Percentiles rank a stretch among this genome's conserved stretches.
These are phyloP conservation scores for Anarrhichthys ocellatus DNA, from an alignment of 2,113 vertebrate species.

Conservation along the genomic window DNA sequence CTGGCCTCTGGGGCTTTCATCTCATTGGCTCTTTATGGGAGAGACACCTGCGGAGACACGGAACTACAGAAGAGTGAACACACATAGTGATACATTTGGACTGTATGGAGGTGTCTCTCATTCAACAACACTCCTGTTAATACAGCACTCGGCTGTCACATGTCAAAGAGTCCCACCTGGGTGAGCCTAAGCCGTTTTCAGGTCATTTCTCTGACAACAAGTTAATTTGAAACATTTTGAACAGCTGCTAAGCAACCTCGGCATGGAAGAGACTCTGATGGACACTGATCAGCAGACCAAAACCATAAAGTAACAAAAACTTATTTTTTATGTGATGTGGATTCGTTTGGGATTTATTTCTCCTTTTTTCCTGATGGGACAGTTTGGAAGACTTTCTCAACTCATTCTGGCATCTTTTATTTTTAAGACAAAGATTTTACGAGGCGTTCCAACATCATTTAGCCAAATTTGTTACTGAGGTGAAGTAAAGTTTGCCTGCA, in stretches of 20 bases:
- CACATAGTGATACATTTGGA: background rate
- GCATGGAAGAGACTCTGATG: conserved; percentile 11
- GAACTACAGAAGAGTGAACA: background rate
- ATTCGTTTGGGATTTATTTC: background rate
- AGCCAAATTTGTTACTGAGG: background rate
- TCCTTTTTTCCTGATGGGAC: background rate
- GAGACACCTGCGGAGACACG: conserved; percentile 38
- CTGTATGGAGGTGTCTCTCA: background rate
- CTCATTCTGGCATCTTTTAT: conserved; percentile 3
- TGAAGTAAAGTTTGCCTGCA: conserved; percentile 13
- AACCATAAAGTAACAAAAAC: background rate
- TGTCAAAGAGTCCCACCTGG: background rate
- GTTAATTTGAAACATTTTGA: background rate
- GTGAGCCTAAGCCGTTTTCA: background rate
- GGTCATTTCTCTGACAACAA: background rate
- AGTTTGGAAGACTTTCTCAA: background rate
- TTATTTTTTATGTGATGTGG: background rate
- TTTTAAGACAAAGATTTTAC: conserved; percentile 14
- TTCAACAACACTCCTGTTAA: background rate
- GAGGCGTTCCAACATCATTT: background rate
- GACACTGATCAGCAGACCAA: conserved; percentile 10
- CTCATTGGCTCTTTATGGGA: conserved; percentile 67
- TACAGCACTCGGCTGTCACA: background rate
- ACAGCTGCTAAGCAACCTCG: background rate
- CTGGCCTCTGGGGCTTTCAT: conserved; percentile 47